Evolutionary conservation across 2,113 vertebrate species (phyloP).

Genomic region (Neotoma lepida): DNA sequence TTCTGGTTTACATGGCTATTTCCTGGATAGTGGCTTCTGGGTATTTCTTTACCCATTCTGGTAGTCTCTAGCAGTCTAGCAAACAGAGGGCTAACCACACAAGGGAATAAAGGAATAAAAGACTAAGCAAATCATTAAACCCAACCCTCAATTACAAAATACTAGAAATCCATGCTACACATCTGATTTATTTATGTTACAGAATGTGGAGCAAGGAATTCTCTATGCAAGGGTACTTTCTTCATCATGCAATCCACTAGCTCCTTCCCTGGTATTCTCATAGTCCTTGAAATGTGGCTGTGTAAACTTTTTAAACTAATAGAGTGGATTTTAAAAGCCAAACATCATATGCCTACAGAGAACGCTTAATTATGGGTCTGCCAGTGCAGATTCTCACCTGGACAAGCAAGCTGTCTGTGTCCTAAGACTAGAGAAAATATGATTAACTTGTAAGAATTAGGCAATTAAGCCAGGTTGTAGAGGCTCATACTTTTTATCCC

Average conservation of each 20-base stretch:
- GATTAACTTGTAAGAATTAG: conserved; percentile 35
- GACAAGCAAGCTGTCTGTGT: conserved; percentile 28
- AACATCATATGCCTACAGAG: background rate
- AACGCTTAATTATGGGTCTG: conserved; percentile 27
- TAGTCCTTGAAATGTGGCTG: background rate
- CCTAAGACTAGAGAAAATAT: conserved; percentile 12
- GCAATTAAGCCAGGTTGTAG: background rate
- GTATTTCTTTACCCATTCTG: background rate
- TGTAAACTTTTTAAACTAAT: background rate
- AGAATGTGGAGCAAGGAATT: background rate
- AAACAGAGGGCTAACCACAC: background rate
- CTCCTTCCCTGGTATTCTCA: background rate
- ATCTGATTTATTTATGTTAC: background rate
- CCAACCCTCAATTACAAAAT: background rate
- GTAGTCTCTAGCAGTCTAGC: background rate
- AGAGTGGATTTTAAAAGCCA: conserved; percentile 10
- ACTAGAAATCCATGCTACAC: background rate
- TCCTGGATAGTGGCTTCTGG: background rate
- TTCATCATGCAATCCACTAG: background rate
- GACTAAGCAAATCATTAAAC: conserved; percentile 8
- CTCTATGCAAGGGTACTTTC: background rate
- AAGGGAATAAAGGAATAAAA: conserved; percentile 31
- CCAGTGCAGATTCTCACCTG: background rate
- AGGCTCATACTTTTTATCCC: background rate
- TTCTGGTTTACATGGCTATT: background rate